Percentiles rank a stretch among this genome's conserved stretches.
Conservation (phyloP, 2,888 invertebrate genomes). For the Drosophila paracracens region DNA sequence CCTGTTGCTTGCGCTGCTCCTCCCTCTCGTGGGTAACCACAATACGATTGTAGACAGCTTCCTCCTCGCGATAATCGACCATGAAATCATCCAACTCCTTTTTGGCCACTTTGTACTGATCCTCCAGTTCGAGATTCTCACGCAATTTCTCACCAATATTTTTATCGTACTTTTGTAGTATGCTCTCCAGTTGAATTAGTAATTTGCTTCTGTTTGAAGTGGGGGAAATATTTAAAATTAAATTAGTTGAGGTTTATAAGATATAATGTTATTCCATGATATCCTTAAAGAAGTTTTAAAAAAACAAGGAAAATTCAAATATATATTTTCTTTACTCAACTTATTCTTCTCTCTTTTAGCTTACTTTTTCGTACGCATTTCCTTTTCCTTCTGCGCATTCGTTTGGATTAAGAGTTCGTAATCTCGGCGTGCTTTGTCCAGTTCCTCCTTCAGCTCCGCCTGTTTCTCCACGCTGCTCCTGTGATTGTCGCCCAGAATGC, state of each 20-base stretch:
- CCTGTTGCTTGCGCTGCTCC: conserved; percentile 77
- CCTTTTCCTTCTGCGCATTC: conserved; percentile 74
- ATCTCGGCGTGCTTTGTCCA: conserved; percentile 50
- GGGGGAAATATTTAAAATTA: background rate
- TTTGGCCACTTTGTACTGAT: conserved; percentile 67
- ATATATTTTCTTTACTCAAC: too few species aligned
- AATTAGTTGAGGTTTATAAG: background rate
- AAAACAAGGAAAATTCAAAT: too few species aligned
- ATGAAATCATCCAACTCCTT: conserved; percentile 77
- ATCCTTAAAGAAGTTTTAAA: too few species aligned
- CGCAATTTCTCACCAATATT: conserved; percentile 81
- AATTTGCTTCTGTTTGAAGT: conserved; percentile 74
- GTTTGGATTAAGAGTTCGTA: conserved; percentile 69
- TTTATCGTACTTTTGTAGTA: conserved; percentile 81
- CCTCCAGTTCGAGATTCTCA: conserved; percentile 74
- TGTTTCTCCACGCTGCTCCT: conserved; percentile 69
- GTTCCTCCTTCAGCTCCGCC: conserved; percentile 72
- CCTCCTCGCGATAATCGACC: conserved; percentile 72
- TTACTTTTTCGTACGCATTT: conserved; percentile 82
- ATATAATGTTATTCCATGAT: background rate
- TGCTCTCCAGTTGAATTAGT: conserved; percentile 75
- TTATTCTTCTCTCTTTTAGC: background rate
- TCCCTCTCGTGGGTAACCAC: conserved; percentile 73
- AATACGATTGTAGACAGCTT: conserved; percentile 74
- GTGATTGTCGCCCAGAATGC: conserved; percentile 70